These are phyloP conservation scores for Plemyria rubiginata DNA, from an alignment of 2,888 invertebrate genomes.

Conservation along the genomic window DNA sequence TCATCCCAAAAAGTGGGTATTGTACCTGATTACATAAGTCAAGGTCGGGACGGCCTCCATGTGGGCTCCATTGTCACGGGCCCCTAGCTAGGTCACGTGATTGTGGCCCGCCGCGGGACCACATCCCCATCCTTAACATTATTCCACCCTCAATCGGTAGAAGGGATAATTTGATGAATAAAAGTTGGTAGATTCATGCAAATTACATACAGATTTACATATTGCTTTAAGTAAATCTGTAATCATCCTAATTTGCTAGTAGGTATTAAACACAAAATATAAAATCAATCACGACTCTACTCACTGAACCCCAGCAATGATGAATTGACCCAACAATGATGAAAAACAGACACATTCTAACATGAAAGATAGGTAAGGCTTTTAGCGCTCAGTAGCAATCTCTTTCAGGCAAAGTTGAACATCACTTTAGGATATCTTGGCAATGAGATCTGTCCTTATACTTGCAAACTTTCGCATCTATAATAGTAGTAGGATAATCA, in stretches of 20 bases:
- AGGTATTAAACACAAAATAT: no score
- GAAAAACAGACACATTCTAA: no score
- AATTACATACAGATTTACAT: slow-evolving; percentile 18
- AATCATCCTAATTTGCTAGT: neutral
- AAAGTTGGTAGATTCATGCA: slow-evolving; percentile 19
- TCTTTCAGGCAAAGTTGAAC: no score
- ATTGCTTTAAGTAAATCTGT: neutral
- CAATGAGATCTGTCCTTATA: no score
- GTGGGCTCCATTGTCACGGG: slow-evolving; percentile 26
- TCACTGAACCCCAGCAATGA: no score
- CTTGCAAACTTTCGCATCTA: no score
- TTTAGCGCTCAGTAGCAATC: no score
- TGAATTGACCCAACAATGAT: no score
- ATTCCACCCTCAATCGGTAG: slow-evolving; percentile 9
- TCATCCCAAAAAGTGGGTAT: slow-evolving; percentile 21
- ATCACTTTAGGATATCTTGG: no score
- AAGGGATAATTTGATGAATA: slow-evolving; percentile 27
- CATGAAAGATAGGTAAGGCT: no score
- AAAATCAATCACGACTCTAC: no score
- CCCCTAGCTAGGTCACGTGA: slow-evolving; percentile 29
- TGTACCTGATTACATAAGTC: slow-evolving; percentile 24
- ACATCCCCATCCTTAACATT: slow-evolving; percentile 16
- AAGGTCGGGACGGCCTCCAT: slow-evolving; percentile 19
- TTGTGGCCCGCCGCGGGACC: slow-evolving; percentile 30
- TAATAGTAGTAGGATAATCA: no score